Evolutionary conservation across 2,888 invertebrate species (phyloP).

Genomic region (Clepsis dumicolana): DNA sequence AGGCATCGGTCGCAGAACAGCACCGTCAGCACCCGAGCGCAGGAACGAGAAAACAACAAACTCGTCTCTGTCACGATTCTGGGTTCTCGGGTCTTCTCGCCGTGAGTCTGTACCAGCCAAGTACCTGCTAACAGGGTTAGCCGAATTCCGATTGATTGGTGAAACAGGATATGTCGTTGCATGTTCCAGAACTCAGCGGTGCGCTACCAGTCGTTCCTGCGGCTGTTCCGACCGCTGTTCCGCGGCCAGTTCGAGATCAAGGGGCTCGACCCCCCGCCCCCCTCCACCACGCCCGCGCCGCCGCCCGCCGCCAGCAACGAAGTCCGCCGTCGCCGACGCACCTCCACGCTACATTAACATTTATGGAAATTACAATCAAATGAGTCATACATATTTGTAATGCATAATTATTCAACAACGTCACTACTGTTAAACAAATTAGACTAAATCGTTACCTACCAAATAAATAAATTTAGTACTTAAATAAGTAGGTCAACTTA

Average conservation of each 20-base stretch:
- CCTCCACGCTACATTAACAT: constrained; percentile 55
- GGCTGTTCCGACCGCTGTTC: constrained; percentile 91
- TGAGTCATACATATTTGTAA: too few species aligned
- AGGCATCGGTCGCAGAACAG: too few species aligned
- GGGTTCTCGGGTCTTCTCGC: too few species aligned
- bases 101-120: not conserved
- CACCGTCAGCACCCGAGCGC: too few species aligned
- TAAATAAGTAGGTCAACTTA: not conserved
- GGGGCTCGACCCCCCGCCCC: constrained; percentile 88
- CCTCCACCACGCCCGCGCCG: constrained; percentile 68
- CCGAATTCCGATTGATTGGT: too few species aligned
- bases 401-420: not conserved
- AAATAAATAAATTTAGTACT: not conserved
- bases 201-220: constrained; percentile 89
- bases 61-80: too few species aligned
- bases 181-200: constrained; percentile 91
- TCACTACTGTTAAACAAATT: not conserved
- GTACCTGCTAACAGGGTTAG: too few species aligned
- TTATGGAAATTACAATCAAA: not conserved
- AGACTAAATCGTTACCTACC: not conserved
- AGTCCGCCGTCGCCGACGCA: constrained; percentile 45
- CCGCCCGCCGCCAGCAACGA: constrained; percentile 44
- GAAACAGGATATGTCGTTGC: too few species aligned
- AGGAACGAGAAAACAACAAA: too few species aligned
- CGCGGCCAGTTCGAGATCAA: constrained; percentile 91